These are phyloP conservation scores for Piliocolobus tephrosceles DNA, from an alignment of 2,113 vertebrate species.

Conservation along the genomic window DNA sequence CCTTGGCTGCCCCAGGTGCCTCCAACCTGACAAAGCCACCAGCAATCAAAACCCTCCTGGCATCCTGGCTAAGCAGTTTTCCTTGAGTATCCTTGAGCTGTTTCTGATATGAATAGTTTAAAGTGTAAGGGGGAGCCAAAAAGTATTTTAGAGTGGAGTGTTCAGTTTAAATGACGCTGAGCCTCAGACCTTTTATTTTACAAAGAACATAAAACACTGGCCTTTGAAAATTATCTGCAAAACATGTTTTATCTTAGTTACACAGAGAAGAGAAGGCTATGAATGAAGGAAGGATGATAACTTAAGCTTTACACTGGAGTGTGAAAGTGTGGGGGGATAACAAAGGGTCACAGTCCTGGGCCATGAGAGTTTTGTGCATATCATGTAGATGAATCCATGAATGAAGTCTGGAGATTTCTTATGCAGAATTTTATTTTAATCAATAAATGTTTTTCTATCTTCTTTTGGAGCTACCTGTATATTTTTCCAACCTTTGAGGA, in stretches of 20 bases:
- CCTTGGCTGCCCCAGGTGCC: background rate
- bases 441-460: background rate
- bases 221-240: background rate
- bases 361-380: background rate
- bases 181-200: background rate
- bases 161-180: background rate
- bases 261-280: background rate
- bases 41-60: background rate
- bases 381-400: background rate
- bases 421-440: background rate
- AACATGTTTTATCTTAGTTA: background rate
- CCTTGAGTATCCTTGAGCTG: background rate
- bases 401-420: background rate
- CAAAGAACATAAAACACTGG: background rate
- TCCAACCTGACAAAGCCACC: background rate
- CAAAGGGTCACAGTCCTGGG: background rate
- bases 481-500: background rate
- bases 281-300: background rate
- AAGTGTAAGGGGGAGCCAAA: background rate
- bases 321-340: background rate
- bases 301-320: background rate
- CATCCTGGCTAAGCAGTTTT: background rate
- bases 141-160: background rate
- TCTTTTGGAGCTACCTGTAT: background rate
- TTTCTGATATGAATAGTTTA: slow-evolving; percentile 33